Base-by-base conservation (phyloP, 2,113 vertebrate species). In the Pelusios castaneus region DNA sequence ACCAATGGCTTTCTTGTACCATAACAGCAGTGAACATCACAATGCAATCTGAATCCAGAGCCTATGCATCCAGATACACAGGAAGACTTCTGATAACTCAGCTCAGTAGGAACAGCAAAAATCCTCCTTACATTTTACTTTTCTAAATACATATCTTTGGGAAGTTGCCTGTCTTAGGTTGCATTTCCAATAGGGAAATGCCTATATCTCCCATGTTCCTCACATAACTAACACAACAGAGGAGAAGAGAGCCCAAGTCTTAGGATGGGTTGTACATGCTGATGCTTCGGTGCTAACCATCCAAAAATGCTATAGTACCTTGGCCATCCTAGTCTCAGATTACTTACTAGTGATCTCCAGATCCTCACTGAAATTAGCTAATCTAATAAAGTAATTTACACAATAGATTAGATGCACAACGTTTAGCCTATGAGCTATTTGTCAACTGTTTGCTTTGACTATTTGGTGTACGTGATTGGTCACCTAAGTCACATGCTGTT, bases 261-360 rank as follows among this genome's bases (percentile, higher is more conserved):
- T 10, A 17, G 25, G 19, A 8, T 16, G 19, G 34, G 31, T 29
- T 24, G 41, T 29, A n/a, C 2, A 10, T 21, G n/a, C n/a, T n/a
- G n/a, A n/a, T n/a, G n/a, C n/a, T 41, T 75, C 19, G 24, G n/a
- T 25, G 22, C 70, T 41, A 52, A 31, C 80, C 1, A 29, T 52
- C 67, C 49, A 38, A 58, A 54, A 83, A 43, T 45, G 45, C 41
- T 8, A 21, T 10, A 1, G 4, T 10, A 17, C 10, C 43, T 49
- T 1, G 2, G 38, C 47, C 25, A 27, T 1, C 5, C 6, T 8
- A 8, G 45, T 31, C 31, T 19, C n/a, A 56, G 49, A 10, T 63
- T 79, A 67, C 22, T 14, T 1, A 1, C 31, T 43, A 52, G 3
- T 76, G 41, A 27, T 45, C 34, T 27, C 22, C 49, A 49, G 49